Base-by-base conservation (phyloP, 2,888 invertebrate genomes). In the Eilema depressum region DNA sequence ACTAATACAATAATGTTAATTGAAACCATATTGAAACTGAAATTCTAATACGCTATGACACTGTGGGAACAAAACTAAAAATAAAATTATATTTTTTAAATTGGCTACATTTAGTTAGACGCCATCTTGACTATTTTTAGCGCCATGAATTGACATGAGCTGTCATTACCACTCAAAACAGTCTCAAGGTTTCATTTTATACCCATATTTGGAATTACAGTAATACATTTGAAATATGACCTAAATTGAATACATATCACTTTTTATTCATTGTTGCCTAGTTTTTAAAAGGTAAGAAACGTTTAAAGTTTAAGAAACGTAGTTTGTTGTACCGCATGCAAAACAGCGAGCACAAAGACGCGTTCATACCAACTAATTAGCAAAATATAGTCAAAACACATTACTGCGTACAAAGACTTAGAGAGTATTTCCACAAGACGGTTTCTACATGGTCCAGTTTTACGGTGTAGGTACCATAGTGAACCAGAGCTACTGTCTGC, bases 351-450 rank as follows among this genome's bases (percentile, higher is more conserved):
- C 8, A 72, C 72, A 72, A 72, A 69, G 69, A 57, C 65, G 20
- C 63, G 61, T 57, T 59, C 62, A 64, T 60, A 72, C 47, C 25
- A 30, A n/a, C 62, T 72, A 72, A 72, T 72, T 72, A 72, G 63
- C 68, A 47, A 47, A 69, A 69, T 71, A 68, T 65, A 71, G 71
- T 62, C 68, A 68, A 65, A 65, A 68, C 60, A 41, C 65, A 68
- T 62, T 71, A 68, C 56, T 63, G 7, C 23, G 41, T 47, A 60
- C 53, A 68, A 63, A 59, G 59, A 26, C 20, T 70, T 20, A 20
- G 53, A 10, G n/a, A 20, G 53, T n/a, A n/a, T 53, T 53, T 17
- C 8, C 53, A 53, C 8, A n/a, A 53, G 10, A 53, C n/a, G n/a
- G 8, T 53, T 53, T n/a, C 53, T n/a, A n/a, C 3, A 53, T 8